phyloP scores from a whole-genome alignment of 2,797 vertebrate species.

The Sebastes hubbsi region DNA sequence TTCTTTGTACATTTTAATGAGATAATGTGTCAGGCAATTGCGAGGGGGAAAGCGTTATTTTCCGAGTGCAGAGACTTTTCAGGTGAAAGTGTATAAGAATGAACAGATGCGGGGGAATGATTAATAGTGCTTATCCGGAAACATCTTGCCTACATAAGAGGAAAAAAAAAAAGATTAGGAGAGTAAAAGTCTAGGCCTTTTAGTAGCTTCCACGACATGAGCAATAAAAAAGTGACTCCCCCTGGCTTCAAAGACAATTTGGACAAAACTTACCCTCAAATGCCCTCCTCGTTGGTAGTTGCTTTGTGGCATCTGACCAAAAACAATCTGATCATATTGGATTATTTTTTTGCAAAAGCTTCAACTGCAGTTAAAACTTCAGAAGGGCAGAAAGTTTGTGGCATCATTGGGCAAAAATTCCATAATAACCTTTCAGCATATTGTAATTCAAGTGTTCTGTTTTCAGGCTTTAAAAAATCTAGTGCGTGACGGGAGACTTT shows the following conservation, averaged over 20 bases:
- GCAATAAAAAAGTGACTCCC: conserved; percentile 19
- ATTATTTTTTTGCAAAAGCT: neutral
- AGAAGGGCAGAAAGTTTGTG: too few species aligned
- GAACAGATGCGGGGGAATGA: conserved; percentile 82
- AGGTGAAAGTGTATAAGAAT: conserved; percentile 79
- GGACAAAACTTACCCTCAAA: neutral
- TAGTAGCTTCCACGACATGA: conserved; percentile 29
- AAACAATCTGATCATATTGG: neutral
- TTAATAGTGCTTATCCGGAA: conserved; percentile 80
- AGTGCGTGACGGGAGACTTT: too few species aligned
- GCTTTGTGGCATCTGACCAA: neutral
- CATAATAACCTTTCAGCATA: too few species aligned
- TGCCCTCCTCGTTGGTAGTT: neutral
- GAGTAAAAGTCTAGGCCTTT: conserved; percentile 44
- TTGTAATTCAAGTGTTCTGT: too few species aligned
- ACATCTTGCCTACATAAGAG: conserved; percentile 80
- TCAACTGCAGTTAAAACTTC: neutral
- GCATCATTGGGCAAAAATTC: too few species aligned
- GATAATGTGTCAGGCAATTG: conserved; percentile 86
- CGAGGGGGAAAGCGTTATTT: conserved; percentile 72
- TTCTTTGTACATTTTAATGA: conserved; percentile 90
- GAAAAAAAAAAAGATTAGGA: conserved; percentile 55
- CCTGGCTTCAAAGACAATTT: conserved; percentile 4
- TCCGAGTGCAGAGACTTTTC: conserved; percentile 73
- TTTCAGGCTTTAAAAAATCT: too few species aligned